These are phyloP conservation scores for Solea solea DNA, from an alignment of 2,113 vertebrate genomes.

Conservation along the genomic window DNA sequence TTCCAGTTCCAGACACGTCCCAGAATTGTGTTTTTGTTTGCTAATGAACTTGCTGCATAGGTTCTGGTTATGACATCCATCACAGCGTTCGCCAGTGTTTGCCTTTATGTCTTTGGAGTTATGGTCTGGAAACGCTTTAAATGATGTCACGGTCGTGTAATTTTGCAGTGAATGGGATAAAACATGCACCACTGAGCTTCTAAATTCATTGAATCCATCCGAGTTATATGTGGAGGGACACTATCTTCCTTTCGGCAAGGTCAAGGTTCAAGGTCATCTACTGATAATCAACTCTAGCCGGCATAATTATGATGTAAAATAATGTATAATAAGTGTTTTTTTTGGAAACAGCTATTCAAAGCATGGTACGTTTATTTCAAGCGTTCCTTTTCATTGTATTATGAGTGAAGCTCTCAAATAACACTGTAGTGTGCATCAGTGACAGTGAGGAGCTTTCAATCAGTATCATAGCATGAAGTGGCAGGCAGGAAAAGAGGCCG, in stretches of 20 bases:
- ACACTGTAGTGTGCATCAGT: not conserved
- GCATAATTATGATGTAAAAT: not conserved
- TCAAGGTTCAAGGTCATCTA: slow-evolving; percentile 25
- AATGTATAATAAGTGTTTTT: too few species aligned
- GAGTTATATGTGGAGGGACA: not conserved
- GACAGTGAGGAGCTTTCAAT: slow-evolving; percentile 27
- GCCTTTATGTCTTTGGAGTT: not conserved
- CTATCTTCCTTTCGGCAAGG: not conserved
- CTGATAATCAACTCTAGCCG: not conserved
- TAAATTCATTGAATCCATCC: not conserved
- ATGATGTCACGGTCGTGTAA: not conserved
- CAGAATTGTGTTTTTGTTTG: too few species aligned
- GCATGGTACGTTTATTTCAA: not conserved
- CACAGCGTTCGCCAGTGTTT: not conserved
- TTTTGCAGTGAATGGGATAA: not conserved
- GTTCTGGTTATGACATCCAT: not conserved
- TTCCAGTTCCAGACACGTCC: not conserved
- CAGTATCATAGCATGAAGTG: slow-evolving; percentile 2
- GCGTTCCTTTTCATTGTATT: slow-evolving; percentile 4
- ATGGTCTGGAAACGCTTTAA: slow-evolving; percentile 6
- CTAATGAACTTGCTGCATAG: too few species aligned
- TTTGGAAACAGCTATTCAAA: not conserved
- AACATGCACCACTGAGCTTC: not conserved
- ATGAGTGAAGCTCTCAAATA: not conserved
- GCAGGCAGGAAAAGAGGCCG: slow-evolving; percentile 21